These are phyloP conservation scores for Syrphus vitripennis DNA, from an alignment of 2,888 invertebrate species.

Conservation along the genomic window DNA sequence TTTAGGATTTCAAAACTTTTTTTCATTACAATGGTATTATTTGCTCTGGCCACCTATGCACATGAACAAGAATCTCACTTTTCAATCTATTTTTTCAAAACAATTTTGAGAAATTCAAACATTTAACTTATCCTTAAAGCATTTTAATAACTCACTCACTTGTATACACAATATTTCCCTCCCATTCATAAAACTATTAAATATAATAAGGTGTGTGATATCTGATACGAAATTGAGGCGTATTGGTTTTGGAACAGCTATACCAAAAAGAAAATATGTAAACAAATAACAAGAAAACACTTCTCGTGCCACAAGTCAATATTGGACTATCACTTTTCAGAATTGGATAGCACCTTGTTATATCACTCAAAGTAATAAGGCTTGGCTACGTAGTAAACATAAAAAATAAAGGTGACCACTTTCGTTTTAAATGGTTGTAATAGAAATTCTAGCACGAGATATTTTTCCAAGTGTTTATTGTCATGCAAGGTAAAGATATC, in stretches of 20 bases:
- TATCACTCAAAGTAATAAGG: constrained; percentile 53
- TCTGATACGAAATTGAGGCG: constrained; percentile 56
- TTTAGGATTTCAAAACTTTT: too few relatives aligned
- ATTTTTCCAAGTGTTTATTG: constrained; percentile 37
- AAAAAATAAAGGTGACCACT: constrained; percentile 62
- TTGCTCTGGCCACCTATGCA: too few relatives aligned
- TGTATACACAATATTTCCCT: constrained; percentile 17
- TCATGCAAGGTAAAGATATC: constrained; percentile 42
- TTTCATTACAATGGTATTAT: too few relatives aligned
- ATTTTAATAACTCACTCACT: background rate
- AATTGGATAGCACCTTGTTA: constrained; percentile 69
- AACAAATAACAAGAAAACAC: constrained; percentile 16
- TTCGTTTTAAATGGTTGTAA: constrained; percentile 47
- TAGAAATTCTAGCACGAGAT: constrained; percentile 41
- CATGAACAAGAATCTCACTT: too few relatives aligned
- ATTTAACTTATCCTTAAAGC: background rate
- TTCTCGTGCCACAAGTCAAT: constrained; percentile 62
- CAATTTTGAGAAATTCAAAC: too few relatives aligned
- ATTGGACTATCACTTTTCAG: constrained; percentile 58
- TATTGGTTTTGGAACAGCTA: constrained; percentile 54
- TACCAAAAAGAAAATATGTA: background rate
- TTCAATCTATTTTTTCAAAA: too few relatives aligned
- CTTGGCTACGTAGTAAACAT: constrained; percentile 37
- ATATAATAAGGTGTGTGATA: constrained; percentile 60
- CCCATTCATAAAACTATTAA: constrained; percentile 61